Conservation (phyloP, 2,888 invertebrate genomes). For the Orchesellides sinensis region DNA sequence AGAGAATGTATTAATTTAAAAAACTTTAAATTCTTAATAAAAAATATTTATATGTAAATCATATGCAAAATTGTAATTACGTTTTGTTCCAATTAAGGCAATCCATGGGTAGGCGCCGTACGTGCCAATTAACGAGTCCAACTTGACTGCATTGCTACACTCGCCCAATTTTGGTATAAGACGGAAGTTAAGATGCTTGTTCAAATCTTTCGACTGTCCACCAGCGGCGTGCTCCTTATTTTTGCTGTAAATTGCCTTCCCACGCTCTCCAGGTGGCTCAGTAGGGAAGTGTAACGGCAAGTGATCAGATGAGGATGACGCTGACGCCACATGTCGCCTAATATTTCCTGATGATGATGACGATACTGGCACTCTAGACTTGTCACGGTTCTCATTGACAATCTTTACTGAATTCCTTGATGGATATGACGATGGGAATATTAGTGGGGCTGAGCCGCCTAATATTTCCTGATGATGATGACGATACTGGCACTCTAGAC, state of each 20-base stretch:
- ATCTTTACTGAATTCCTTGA: no score
- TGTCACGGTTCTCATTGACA: no score
- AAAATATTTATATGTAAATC: background rate
- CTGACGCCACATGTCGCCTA: no score
- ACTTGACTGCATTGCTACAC: slow-evolving; percentile 52
- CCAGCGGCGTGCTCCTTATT: no score
- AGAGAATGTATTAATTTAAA: background rate
- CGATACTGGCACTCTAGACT: no score
- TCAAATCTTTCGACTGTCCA: background rate
- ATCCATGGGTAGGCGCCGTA: slow-evolving; percentile 70
- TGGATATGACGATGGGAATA: background rate
- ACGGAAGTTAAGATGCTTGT: slow-evolving; percentile 46
- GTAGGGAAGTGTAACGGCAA: background rate
- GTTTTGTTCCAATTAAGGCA: slow-evolving; percentile 64
- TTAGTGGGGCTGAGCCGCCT: no score
- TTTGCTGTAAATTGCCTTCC: background rate
- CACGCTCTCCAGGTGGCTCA: background rate
- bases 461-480: no score
- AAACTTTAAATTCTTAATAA: background rate
- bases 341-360: no score
- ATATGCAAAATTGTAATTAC: slow-evolving; percentile 31
- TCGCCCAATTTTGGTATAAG: slow-evolving; percentile 53
- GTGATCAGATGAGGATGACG: no score
- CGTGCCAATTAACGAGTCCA: slow-evolving; percentile 61
- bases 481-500: no score